Percentiles rank a stretch among this genome's conserved stretches.
Evolutionary conservation across 1,140 invertebrate genomes (phyloP).

Genomic region (Zeugodacus cucurbitae): DNA sequence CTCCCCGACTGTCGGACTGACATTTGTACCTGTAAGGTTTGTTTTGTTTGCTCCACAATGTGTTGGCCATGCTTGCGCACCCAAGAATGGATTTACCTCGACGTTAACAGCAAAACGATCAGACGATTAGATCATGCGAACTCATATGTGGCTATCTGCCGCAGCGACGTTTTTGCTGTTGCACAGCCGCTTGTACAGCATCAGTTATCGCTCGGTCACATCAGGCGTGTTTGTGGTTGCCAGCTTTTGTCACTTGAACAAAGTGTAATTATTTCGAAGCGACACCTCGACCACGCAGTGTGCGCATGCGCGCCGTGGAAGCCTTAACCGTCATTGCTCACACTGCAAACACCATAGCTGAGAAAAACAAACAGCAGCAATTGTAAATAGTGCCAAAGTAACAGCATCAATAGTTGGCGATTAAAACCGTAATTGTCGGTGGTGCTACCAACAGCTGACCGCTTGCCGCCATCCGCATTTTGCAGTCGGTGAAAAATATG

Average conservation of each 20-base stretch:
- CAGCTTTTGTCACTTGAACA: slow-evolving; percentile 41
- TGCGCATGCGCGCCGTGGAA: neutral
- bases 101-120: neutral
- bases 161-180: neutral
- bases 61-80: neutral
- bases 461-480: slow-evolving; percentile 27
- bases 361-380: neutral
- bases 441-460: neutral
- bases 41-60: neutral
- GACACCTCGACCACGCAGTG: slow-evolving; percentile 21
- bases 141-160: neutral
- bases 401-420: slow-evolving; percentile 22
- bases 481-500: neutral
- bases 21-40: neutral
- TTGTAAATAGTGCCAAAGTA: slow-evolving; percentile 8
- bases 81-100: neutral
- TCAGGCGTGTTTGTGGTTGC: slow-evolving; percentile 13
- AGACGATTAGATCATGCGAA: neutral
- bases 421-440: slow-evolving; percentile 26
- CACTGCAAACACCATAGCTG: neutral
- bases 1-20: neutral
- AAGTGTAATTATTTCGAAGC: slow-evolving; percentile 45
- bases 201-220: neutral
- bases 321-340: neutral
- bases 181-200: neutral